Evolutionary conservation across 2,113 vertebrate genomes (phyloP).

Genomic region (Muscicapa adusta): DNA sequence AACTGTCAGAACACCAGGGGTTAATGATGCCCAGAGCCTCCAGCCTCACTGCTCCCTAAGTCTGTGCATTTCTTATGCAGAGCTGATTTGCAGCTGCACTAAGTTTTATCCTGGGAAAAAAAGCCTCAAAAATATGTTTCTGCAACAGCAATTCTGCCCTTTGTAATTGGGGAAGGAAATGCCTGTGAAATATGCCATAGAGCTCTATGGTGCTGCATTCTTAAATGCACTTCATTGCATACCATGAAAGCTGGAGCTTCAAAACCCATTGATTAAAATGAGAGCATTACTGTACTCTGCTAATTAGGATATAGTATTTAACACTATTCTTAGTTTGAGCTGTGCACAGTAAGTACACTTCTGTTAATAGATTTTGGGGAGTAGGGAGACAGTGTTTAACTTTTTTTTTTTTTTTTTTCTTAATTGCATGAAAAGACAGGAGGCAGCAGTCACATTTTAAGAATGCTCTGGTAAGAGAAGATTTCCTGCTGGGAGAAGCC

Average conservation of each 20-base stretch:
- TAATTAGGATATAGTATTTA: conserved; percentile 25
- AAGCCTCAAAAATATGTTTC: not conserved
- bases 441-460: not conserved
- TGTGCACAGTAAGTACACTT: not conserved
- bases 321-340: not conserved
- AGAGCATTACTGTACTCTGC: not conserved
- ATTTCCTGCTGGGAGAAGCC: not conserved
- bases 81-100: not conserved
- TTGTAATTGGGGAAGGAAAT: not conserved
- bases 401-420: not conserved
- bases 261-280: conserved; percentile 12
- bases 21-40: not conserved
- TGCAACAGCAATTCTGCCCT: conserved; percentile 6
- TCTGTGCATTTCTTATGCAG: not conserved
- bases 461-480: not conserved
- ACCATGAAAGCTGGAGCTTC: not conserved
- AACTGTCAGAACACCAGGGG: not conserved
- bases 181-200: not conserved
- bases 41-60: not conserved
- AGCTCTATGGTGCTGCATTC: not conserved
- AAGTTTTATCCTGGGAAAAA: not conserved
- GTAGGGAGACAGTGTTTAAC: not conserved
- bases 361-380: not conserved
- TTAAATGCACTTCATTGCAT: not conserved
- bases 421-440: not conserved